phyloP scores from a whole-genome alignment of 2,797 vertebrate species.

The Syngnathus acus region DNA sequence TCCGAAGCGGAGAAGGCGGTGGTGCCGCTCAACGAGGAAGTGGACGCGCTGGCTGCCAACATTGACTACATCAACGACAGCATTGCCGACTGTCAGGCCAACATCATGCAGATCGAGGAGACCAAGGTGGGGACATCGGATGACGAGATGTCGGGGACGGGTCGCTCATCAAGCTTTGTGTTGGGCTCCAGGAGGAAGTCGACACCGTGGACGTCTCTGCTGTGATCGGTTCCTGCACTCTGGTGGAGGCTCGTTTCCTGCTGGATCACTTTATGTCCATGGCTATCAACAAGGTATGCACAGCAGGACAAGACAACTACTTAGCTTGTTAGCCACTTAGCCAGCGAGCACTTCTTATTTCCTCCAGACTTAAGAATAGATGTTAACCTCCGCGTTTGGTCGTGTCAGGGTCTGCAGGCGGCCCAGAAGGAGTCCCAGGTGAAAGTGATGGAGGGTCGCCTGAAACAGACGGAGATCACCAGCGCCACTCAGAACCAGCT shows the following conservation, averaged over 20 bases:
- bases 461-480: constrained; percentile 97
- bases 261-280: constrained; percentile 93
- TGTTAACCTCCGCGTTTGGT: background rate
- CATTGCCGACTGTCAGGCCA: constrained; percentile 95
- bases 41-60: constrained; percentile 88
- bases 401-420: constrained; percentile 84
- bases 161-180: background rate
- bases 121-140: constrained; percentile 73
- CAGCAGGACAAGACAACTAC: background rate
- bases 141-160: background rate
- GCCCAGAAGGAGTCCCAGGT: constrained; percentile 96
- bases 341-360: background rate
- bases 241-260: constrained; percentile 88
- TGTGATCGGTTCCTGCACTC: constrained; percentile 87
- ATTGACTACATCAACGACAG: constrained; percentile 96
- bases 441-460: constrained; percentile 93
- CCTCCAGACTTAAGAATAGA: background rate
- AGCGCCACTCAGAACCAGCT: constrained; percentile 97
- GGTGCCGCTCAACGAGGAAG: constrained; percentile 82
- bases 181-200: constrained; percentile 80
- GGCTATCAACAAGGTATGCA: constrained; percentile 89
- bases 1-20: constrained; percentile 76
- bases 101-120: constrained; percentile 97
- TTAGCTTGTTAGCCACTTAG: background rate
- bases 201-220: constrained; percentile 86